Evolutionary conservation across 2,797 vertebrate genomes (phyloP).

Genomic region (Scleropages formosus): DNA sequence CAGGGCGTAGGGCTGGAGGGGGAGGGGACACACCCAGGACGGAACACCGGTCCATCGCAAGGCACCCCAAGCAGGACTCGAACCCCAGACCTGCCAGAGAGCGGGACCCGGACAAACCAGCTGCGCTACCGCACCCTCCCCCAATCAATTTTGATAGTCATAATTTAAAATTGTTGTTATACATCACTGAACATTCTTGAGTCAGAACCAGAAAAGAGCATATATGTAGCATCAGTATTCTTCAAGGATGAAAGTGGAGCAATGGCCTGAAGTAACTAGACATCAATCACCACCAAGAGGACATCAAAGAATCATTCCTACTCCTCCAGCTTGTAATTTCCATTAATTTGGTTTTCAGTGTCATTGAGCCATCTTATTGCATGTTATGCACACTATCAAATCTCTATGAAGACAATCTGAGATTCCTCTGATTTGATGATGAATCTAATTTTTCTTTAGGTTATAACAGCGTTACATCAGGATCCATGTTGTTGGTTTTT

Average conservation of each 20-base stretch:
- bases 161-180: conserved; percentile 46
- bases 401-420: conserved; percentile 1
- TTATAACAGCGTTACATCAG: conserved; percentile 12
- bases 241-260: conserved; percentile 13
- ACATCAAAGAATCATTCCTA: conserved; percentile 21
- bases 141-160: conserved; percentile 46
- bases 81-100: too few species aligned
- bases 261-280: conserved; percentile 21
- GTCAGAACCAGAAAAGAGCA: neutral
- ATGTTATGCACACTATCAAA: neutral
- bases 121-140: too few species aligned
- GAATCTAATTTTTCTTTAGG: conserved; percentile 11
- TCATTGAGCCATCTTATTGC: conserved; percentile 20
- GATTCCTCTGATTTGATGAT: conserved; percentile 12
- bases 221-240: conserved; percentile 14
- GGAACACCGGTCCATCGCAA: too few species aligned
- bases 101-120: too few species aligned
- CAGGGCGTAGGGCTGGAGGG: too few species aligned
- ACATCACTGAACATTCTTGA: conserved; percentile 45
- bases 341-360: conserved; percentile 22
- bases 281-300: conserved; percentile 22
- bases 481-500: neutral
- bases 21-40: too few species aligned
- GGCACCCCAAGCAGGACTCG: too few species aligned
- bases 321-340: conserved; percentile 3